Evolutionary conservation across 2,888 invertebrate genomes (phyloP).

Genomic region (Siphlonurus alternatus): DNA sequence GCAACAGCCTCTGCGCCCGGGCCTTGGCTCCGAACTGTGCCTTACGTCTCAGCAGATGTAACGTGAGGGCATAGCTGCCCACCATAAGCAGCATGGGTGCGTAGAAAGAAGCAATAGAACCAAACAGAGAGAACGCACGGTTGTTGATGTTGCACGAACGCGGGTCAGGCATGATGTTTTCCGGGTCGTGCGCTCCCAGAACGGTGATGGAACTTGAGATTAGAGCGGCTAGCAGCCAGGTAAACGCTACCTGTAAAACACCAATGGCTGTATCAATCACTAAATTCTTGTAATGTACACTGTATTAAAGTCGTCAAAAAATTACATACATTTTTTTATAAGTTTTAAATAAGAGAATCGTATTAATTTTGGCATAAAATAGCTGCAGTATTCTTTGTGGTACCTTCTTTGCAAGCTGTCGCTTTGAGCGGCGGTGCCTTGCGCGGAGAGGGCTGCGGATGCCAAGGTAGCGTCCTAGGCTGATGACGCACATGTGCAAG

Average conservation of each 20-base stretch:
- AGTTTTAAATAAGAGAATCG: too few species aligned
- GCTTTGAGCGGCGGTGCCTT: conserved; percentile 51
- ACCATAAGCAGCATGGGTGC: conserved; percentile 93
- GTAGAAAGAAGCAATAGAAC: conserved; percentile 85
- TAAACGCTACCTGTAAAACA: conserved; percentile 58
- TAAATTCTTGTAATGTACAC: too few species aligned
- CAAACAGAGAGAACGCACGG: conserved; percentile 73
- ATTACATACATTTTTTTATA: too few species aligned
- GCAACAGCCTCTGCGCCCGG: conserved; percentile 18
- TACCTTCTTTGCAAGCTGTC: neutral
- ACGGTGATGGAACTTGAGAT: conserved; percentile 76
- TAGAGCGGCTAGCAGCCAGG: conserved; percentile 81
- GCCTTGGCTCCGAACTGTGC: conserved; percentile 40
- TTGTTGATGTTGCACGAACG: conserved; percentile 68
- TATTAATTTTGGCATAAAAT: too few species aligned
- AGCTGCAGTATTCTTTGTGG: neutral
- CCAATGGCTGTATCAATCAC: too few species aligned
- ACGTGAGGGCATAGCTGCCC: conserved; percentile 76
- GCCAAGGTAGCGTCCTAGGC: conserved; percentile 73
- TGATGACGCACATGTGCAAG: conserved; percentile 89
- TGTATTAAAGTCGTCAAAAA: too few species aligned
- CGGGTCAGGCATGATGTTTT: conserved; percentile 65
- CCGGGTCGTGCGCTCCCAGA: conserved; percentile 55
- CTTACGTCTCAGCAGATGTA: conserved; percentile 65
- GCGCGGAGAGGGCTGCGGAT: conserved; percentile 79